Percentiles rank a stretch among this genome's conserved stretches.
These are phyloP conservation scores for Ophonus ardosiacus DNA, from an alignment of 2,888 invertebrate genomes.

Conservation along the genomic window DNA sequence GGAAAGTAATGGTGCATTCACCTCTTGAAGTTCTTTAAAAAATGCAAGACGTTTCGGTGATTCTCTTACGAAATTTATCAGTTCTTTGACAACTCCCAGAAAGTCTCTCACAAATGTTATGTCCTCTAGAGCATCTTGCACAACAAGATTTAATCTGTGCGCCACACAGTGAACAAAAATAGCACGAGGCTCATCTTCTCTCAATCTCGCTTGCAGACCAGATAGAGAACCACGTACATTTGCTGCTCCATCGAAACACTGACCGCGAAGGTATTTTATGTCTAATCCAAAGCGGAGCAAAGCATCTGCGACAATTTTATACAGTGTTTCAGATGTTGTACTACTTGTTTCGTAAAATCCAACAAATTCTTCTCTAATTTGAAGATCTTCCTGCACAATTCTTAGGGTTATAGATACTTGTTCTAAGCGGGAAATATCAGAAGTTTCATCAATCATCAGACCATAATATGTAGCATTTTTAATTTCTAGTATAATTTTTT, in stretches of 20 bases:
- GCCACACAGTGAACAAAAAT: constrained; percentile 51
- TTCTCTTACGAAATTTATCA: constrained; percentile 5
- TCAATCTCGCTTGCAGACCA: constrained; percentile 42
- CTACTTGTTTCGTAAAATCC: constrained; percentile 36
- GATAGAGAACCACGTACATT: constrained; percentile 38
- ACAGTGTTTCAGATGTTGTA: constrained; percentile 36
- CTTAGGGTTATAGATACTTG: constrained; percentile 28
- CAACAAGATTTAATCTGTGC: constrained; percentile 31
- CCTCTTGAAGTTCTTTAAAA: constrained; percentile 31
- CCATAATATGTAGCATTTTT: constrained; percentile 20
- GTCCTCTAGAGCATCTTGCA: not conserved
- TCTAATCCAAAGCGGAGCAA: constrained; percentile 47
- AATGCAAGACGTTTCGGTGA: constrained; percentile 37
- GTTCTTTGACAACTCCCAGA: constrained; percentile 4
- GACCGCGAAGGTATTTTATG: constrained; percentile 49
- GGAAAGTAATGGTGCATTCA: constrained; percentile 7
- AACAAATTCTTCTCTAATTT: constrained; percentile 39
- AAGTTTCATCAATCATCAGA: constrained; percentile 31
- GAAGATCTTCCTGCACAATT: constrained; percentile 13
- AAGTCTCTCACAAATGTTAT: not conserved
- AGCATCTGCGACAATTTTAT: constrained; percentile 31
- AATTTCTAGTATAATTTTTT: constrained; percentile 24
- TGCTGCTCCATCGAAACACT: constrained; percentile 49
- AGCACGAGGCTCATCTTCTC: constrained; percentile 28
- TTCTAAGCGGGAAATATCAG: constrained; percentile 31